These are phyloP conservation scores for Hoplostethus atlanticus DNA, from an alignment of 2,797 vertebrate genomes.

Conservation along the genomic window DNA sequence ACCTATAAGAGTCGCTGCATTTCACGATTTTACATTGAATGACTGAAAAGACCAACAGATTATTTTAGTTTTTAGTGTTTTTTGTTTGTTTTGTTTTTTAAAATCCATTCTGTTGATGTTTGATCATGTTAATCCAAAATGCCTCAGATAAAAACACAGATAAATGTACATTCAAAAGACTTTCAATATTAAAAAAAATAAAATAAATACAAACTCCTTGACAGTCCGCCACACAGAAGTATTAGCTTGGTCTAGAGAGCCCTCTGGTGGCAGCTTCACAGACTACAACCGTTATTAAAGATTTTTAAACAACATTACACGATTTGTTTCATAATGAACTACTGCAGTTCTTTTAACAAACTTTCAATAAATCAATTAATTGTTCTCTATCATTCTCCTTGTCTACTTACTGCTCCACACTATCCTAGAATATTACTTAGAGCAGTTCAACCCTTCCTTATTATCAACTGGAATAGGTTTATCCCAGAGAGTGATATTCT, in stretches of 20 bases:
- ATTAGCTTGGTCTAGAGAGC: conserved; percentile 20
- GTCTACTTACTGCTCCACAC: background rate
- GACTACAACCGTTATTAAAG: conserved; percentile 9
- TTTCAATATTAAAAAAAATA: background rate
- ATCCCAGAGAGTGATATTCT: no score
- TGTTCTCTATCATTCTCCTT: background rate
- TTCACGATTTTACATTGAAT: background rate
- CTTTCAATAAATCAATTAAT: no score
- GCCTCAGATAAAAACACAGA: background rate
- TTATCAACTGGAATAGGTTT: no score
- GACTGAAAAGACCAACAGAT: background rate
- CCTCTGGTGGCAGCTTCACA: conserved; percentile 45
- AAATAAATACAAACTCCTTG: background rate
- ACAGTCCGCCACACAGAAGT: background rate
- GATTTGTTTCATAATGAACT: no score
- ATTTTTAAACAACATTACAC: background rate
- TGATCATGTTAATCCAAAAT: background rate
- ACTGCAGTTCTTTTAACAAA: no score
- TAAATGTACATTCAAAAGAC: background rate
- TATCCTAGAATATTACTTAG: background rate
- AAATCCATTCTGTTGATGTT: background rate
- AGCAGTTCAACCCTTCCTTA: background rate
- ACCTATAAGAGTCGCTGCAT: background rate
- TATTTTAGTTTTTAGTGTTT: background rate
- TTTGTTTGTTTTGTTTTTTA: background rate